Conservation (phyloP, 2,113 vertebrate species). For the Platysternon megacephalum region DNA sequence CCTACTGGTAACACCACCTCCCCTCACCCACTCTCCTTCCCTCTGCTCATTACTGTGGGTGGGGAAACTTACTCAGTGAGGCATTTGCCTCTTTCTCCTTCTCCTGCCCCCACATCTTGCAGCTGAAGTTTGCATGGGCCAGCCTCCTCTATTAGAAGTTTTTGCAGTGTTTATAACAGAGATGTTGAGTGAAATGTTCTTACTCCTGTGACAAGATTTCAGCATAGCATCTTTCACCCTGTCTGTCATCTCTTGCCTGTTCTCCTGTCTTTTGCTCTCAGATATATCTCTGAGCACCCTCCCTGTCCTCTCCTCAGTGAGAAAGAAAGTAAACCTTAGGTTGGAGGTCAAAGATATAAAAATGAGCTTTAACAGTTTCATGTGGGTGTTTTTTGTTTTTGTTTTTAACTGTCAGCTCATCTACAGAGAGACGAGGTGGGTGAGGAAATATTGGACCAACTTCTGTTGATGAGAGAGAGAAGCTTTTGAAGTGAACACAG, state of each 20-base stretch:
- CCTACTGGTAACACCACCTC: background rate
- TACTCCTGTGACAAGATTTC: background rate
- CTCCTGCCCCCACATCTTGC: background rate
- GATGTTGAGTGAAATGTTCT: background rate
- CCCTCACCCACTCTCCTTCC: background rate
- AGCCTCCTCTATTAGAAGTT: background rate
- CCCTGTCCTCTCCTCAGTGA: background rate
- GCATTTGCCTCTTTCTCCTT: background rate
- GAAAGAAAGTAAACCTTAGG: background rate
- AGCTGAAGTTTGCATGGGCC: rapidly evolving
- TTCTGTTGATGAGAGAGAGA: background rate
- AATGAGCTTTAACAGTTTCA: background rate
- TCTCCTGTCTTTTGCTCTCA: background rate
- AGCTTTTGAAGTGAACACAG: too few species aligned
- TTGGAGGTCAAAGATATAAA: background rate
- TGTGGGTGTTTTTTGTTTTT: background rate
- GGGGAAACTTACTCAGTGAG: background rate
- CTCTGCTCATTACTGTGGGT: background rate
- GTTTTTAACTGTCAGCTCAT: background rate
- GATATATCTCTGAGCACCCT: background rate
- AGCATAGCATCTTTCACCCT: too few species aligned
- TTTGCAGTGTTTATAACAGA: background rate
- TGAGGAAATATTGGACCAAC: background rate
- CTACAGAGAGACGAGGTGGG: background rate
- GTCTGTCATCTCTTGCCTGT: background rate